Conservation (phyloP, 2,797 vertebrate species). For the Pterois miles region DNA sequence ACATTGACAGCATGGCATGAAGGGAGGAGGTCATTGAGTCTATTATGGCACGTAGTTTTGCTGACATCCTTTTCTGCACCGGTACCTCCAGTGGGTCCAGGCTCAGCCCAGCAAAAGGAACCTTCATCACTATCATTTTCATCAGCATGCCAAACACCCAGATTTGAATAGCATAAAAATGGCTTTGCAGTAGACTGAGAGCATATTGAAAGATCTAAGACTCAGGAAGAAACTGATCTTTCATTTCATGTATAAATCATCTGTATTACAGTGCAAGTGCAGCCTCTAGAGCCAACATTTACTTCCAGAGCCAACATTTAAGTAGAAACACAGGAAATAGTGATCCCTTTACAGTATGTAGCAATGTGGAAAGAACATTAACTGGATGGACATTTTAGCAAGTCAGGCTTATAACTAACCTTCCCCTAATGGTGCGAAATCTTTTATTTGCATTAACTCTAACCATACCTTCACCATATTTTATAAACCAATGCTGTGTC, state of each 20-base stretch:
- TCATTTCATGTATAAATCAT: conserved; percentile 20
- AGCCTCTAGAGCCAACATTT: background rate
- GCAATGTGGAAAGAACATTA: background rate
- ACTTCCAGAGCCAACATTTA: background rate
- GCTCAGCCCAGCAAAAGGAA: conserved; percentile 18
- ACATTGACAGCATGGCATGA: conserved; percentile 62
- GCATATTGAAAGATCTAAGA: background rate
- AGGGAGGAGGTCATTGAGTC: conserved; percentile 55
- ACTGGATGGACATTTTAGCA: background rate
- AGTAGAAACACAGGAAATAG: background rate
- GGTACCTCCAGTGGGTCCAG: conserved; percentile 31
- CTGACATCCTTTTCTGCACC: conserved; percentile 47
- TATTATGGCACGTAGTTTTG: conserved; percentile 35
- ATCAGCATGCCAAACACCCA: background rate
- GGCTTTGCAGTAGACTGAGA: background rate
- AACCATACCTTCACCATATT: background rate
- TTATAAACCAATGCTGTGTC: background rate
- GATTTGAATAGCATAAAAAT: background rate
- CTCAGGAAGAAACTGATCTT: conserved; percentile 8
- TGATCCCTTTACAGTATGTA: background rate
- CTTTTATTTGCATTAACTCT: no score
- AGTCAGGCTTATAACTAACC: background rate
- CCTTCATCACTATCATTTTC: background rate
- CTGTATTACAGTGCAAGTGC: background rate
- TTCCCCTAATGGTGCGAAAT: background rate